These are phyloP conservation scores for Echeneis naucrates DNA, from an alignment of 2,797 vertebrate genomes.

Conservation along the genomic window DNA sequence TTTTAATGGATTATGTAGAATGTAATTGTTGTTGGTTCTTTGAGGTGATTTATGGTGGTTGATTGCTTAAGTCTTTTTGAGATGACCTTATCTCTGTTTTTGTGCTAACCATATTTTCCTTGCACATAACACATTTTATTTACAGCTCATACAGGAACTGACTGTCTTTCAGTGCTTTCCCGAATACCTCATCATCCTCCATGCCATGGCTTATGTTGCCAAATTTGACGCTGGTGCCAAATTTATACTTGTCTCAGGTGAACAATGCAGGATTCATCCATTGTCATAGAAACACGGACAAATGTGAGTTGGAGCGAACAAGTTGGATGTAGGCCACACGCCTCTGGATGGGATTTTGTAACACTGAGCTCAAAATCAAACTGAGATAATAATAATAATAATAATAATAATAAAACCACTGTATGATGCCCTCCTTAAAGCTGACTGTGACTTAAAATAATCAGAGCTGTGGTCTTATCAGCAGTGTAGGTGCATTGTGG, in stretches of 20 bases:
- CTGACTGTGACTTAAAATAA: neutral
- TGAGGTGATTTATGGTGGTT: neutral
- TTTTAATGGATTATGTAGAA: neutral
- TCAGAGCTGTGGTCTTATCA: conserved; percentile 10
- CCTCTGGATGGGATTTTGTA: conserved; percentile 58
- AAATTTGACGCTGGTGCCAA: conserved; percentile 39
- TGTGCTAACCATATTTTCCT: neutral
- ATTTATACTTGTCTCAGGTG: conserved; percentile 52
- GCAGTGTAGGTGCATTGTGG: conserved; percentile 22
- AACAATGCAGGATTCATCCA: conserved; percentile 46
- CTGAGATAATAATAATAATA: too few relatives aligned
- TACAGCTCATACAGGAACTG: neutral
- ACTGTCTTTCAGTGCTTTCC: conserved; percentile 2
- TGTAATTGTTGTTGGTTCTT: neutral
- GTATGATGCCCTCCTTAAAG: neutral
- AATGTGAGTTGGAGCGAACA: conserved; percentile 41
- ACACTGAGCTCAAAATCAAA: conserved; percentile 33
- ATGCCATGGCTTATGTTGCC: conserved; percentile 21
- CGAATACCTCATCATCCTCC: conserved; percentile 34
- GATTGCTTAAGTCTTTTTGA: conserved; percentile 4
- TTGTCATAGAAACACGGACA: conserved; percentile 69
- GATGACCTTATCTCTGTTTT: neutral
- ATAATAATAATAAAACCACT: too few relatives aligned
- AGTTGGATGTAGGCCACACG: conserved; percentile 61
- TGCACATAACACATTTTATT: neutral